Evolutionary conservation across 2,888 invertebrate species (phyloP).

Genomic region (Masnerella sp.): DNA sequence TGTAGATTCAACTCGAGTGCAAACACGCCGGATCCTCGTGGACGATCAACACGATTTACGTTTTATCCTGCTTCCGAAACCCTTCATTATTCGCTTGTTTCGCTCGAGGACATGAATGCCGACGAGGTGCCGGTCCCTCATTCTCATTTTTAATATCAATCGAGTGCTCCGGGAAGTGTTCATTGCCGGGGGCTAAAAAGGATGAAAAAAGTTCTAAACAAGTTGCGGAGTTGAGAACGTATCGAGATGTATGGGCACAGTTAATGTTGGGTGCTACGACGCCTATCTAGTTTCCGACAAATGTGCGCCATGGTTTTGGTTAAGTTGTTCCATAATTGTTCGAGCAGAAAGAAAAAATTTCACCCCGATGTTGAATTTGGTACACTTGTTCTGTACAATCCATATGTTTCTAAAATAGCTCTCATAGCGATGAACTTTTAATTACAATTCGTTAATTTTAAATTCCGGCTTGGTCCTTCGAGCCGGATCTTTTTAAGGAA

Average conservation of each 20-base stretch:
- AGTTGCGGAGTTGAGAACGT: background rate
- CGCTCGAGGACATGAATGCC: constrained; percentile 65
- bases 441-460: too few relatives aligned
- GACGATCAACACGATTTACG: constrained; percentile 65
- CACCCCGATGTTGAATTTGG: too few relatives aligned
- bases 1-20: constrained; percentile 53
- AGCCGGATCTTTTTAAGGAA: too few relatives aligned
- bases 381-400: too few relatives aligned
- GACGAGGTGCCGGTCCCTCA: constrained; percentile 54
- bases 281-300: too few relatives aligned
- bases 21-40: constrained; percentile 57
- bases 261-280: too few relatives aligned
- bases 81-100: constrained; percentile 70
- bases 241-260: too few relatives aligned
- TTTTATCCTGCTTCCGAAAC: constrained; percentile 65
- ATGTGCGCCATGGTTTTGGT: too few relatives aligned
- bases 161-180: constrained; percentile 26
- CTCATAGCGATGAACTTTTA: too few relatives aligned
- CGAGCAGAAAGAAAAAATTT: background rate
- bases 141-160: constrained; percentile 48
- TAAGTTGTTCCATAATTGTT: too few relatives aligned
- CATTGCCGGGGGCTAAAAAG: constrained; percentile 1
- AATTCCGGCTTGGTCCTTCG: too few relatives aligned
- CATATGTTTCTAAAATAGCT: too few relatives aligned
- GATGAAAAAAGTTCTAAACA: background rate